Percentiles rank a stretch among this genome's conserved stretches.
Evolutionary conservation across 2,113 vertebrate species (phyloP).

Genomic region (Lucifuga dentata): DNA sequence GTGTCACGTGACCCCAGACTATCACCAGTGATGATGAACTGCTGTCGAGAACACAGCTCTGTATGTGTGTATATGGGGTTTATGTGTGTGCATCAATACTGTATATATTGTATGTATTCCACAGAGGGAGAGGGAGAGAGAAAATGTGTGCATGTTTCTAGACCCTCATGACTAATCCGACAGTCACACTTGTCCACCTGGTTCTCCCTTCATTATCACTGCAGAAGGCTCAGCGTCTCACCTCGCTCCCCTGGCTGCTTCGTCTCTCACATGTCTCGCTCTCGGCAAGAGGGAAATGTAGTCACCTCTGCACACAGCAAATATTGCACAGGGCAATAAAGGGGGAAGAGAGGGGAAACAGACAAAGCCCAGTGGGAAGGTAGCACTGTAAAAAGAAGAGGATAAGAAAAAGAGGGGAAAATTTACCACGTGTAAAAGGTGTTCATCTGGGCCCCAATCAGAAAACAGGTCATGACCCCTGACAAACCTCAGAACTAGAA

Average conservation of each 20-base stretch:
- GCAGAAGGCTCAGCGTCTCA: slow-evolving; percentile 48
- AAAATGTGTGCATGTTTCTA: neutral
- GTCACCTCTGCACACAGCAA: neutral
- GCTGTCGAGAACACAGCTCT: slow-evolving; percentile 44
- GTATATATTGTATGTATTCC: too few relatives aligned
- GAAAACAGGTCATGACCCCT: neutral
- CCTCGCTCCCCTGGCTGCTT: slow-evolving; percentile 29
- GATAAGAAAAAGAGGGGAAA: too few relatives aligned
- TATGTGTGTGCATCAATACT: neutral
- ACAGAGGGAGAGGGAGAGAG: too few relatives aligned
- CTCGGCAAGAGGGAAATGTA: neutral
- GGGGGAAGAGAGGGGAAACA: too few relatives aligned
- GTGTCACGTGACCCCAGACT: slow-evolving; percentile 54
- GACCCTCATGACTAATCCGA: slow-evolving; percentile 51
- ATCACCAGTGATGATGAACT: slow-evolving; percentile 14
- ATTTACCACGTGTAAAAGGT: too few relatives aligned
- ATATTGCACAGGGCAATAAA: neutral
- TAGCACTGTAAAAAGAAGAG: too few relatives aligned
- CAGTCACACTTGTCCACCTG: slow-evolving; percentile 56
- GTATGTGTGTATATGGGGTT: slow-evolving; percentile 4
- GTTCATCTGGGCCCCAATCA: neutral
- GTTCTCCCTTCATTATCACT: slow-evolving; percentile 55
- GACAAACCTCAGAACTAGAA: neutral
- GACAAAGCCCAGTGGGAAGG: too few relatives aligned
- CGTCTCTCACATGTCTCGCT: slow-evolving; percentile 27